These are phyloP conservation scores for Eupithecia inturbata DNA, from an alignment of 2,888 invertebrate genomes.

Conservation along the genomic window DNA sequence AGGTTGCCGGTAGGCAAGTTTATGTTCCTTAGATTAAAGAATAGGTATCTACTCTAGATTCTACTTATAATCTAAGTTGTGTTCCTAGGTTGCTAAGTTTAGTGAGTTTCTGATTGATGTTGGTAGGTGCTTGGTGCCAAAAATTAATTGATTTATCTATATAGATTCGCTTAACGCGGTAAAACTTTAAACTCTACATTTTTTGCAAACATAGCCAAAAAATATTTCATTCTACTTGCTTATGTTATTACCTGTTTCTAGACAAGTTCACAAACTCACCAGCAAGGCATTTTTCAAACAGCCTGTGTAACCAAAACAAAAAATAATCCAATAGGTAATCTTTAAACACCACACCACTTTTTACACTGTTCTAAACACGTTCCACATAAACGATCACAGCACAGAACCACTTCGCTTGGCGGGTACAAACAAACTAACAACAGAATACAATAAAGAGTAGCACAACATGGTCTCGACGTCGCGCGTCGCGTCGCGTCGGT, in stretches of 20 bases:
- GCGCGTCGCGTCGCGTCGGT: not conserved
- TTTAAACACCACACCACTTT: not conserved
- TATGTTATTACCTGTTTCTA: not conserved
- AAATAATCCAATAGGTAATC: not conserved
- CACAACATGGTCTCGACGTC: not conserved
- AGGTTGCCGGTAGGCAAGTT: not conserved
- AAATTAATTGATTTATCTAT: not conserved
- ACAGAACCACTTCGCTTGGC: slow-evolving; percentile 9
- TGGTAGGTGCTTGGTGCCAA: not conserved
- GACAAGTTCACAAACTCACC: not conserved
- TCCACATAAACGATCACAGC: slow-evolving; percentile 2
- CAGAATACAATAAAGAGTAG: not conserved
- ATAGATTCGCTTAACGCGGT: not conserved
- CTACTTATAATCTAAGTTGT: not conserved
- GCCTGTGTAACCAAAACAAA: slow-evolving; percentile 1
- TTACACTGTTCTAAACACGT: not conserved
- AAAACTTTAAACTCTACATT: not conserved
- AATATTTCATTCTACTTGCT: not conserved
- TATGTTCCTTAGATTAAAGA: not conserved
- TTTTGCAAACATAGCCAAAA: not conserved
- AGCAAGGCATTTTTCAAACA: not conserved
- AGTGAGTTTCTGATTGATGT: not conserved
- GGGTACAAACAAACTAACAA: slow-evolving; percentile 9
- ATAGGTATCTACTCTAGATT: not conserved
- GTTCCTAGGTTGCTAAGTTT: not conserved